Conservation (phyloP, 2,888 invertebrate species). For the Agrochola litura region DNA sequence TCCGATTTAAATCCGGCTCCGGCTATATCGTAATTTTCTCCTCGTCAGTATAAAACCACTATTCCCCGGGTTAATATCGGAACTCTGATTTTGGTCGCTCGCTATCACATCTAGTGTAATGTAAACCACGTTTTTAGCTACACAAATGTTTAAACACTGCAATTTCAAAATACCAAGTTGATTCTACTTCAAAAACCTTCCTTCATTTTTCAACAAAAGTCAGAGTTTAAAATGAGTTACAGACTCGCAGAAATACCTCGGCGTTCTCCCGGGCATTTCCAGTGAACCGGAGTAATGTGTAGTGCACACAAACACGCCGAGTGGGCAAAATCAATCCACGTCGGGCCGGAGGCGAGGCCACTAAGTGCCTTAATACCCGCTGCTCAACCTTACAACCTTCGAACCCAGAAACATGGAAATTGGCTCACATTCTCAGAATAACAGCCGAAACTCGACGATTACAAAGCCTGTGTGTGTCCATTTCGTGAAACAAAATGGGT, state of each 20-base stretch:
- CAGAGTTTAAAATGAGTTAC: neutral
- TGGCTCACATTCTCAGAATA: conserved; percentile 52
- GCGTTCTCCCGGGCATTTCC: conserved; percentile 47
- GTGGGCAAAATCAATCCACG: conserved; percentile 82
- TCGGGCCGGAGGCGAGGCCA: conserved; percentile 74
- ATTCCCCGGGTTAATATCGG: conserved; percentile 40
- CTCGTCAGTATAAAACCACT: conserved; percentile 59
- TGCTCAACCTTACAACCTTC: conserved; percentile 73
- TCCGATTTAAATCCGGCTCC: conserved; percentile 54
- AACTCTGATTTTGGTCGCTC: conserved; percentile 41
- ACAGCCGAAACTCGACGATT: conserved; percentile 25
- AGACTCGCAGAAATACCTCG: conserved; percentile 17
- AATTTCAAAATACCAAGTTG: conserved; percentile 7
- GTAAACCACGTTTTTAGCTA: conserved; percentile 5
- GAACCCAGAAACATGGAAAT: conserved; percentile 74
- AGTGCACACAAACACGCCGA: conserved; percentile 60
- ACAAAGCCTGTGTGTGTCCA: conserved; percentile 22
- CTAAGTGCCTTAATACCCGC: conserved; percentile 82
- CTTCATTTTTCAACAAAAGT: conserved; percentile 6
- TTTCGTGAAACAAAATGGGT: conserved; percentile 17
- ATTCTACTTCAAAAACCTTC: neutral
- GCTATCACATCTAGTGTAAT: conserved; percentile 37
- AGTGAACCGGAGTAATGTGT: conserved; percentile 50
- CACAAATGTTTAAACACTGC: neutral
- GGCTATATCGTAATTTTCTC: conserved; percentile 50